phyloP scores from a whole-genome alignment of 2,797 vertebrate genomes.

The Nasua narica region DNA sequence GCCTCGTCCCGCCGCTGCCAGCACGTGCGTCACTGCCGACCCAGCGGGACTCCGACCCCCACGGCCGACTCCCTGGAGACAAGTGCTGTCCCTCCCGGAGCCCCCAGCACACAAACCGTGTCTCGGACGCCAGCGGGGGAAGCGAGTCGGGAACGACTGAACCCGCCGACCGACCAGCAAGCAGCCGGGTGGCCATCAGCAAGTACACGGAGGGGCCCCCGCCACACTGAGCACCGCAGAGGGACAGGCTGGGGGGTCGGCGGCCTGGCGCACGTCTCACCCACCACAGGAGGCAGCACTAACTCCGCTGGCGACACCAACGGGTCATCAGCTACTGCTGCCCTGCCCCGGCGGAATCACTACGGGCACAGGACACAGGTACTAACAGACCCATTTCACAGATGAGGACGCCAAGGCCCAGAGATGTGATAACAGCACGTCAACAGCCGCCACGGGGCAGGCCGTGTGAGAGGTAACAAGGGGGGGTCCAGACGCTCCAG shows the following conservation, averaged over 20 bases:
- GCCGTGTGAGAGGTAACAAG: too few relatives aligned
- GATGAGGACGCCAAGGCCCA: background rate
- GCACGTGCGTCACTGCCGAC: accelerated
- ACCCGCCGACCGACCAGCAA: background rate
- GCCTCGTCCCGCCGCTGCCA: accelerated
- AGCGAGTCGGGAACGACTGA: too few relatives aligned
- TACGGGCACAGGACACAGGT: too few relatives aligned
- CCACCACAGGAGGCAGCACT: background rate
- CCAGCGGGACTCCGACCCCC: too few relatives aligned
- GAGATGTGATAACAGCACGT: background rate
- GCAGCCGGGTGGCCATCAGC: background rate
- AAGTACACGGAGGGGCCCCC: background rate
- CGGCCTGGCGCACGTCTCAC: background rate
- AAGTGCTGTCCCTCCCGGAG: background rate
- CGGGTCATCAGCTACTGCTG: background rate
- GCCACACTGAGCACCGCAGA: accelerated
- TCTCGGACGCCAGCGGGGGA: background rate
- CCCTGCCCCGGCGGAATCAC: background rate
- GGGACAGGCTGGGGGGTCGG: accelerated
- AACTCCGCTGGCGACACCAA: background rate
- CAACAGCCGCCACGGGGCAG: background rate
- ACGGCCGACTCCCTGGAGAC: too few relatives aligned
- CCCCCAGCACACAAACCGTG: background rate
- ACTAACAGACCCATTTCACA: background rate
- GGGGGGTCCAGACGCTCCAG: background rate